Evolutionary conservation across 1,140 invertebrate species (phyloP), one percentile per base, ranked within the genome.

Genomic region (Aphis gossypii): DNA sequence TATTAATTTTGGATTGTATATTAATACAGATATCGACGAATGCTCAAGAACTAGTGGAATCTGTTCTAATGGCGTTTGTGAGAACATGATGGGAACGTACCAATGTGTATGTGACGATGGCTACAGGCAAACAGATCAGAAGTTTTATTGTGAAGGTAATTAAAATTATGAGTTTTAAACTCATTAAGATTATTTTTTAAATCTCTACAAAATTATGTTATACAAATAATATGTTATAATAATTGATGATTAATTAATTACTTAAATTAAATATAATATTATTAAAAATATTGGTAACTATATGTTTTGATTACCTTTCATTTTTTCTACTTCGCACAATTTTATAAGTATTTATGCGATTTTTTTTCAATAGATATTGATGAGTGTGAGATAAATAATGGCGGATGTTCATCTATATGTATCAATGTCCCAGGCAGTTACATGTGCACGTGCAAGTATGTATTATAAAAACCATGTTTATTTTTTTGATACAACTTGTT

Each of bases 21-120:
- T 76, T 94, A 56, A 94, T 95, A 20, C 89, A 96, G 96, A 96
- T 94, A 96, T 96, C 92, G 96, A 97, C 94, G 97, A 97, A 94
- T 97, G 97, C 94, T 97, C 97, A n/a, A 96, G 97, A 90, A 97
- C 97, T 0, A 97, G 97, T 94, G 97, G 97, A 20, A 98, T 98
- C 54, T 98, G 97, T 95, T 97, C 97, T 21, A 98, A 98, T 95
- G 97, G 97, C 7, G 97, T 97, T 7, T 98, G 98, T 95, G 97
- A 98, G 95, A 99, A 99, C 94, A 97, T 97, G 95, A 97, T 97
- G 96, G 98, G 98, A 21, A 98, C 97, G 4, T 99, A 98, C 95
- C 97, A 97, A 94, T 99, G 98, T 95, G 96, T 97, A 83, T 99
- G 98, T 95, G 97, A 98, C 94, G 97, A 97, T 91, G 97, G 97